Percentiles rank a stretch among this genome's conserved stretches.
Conservation (phyloP, 2,797 vertebrate genomes). For the Coracias cyanogaster region DNA sequence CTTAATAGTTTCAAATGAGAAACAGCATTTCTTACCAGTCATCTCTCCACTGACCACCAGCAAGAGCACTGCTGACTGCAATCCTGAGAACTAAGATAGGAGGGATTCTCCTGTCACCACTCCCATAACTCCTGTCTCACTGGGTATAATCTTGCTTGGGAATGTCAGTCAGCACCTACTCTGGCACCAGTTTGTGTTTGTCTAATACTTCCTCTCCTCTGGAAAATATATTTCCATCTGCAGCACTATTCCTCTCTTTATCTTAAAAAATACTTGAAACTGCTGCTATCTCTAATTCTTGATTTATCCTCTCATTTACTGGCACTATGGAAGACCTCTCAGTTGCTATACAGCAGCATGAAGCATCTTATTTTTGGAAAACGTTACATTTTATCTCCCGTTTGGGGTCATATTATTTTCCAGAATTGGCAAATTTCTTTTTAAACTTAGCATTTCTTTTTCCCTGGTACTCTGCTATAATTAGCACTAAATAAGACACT, state of each 20-base stretch:
- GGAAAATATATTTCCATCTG: background rate
- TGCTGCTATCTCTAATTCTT: background rate
- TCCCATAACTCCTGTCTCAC: background rate
- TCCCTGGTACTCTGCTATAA: conserved; percentile 30
- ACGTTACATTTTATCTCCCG: conserved; percentile 11
- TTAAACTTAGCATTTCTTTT: background rate
- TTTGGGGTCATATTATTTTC: conserved; percentile 52
- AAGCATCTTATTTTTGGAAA: conserved; percentile 46
- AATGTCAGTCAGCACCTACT: background rate
- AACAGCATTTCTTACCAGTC: background rate
- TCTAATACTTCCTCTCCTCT: background rate
- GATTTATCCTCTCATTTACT: conserved; percentile 20
- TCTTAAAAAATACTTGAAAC: background rate
- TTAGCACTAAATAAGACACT: conserved; percentile 57
- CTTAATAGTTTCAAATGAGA: background rate
- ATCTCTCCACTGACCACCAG: background rate
- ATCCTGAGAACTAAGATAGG: background rate
- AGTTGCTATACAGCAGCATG: background rate
- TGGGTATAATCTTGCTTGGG: background rate
- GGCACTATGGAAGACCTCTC: background rate
- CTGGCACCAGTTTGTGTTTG: background rate
- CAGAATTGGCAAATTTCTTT: conserved; percentile 46
- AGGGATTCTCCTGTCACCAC: background rate
- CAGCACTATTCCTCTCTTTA: background rate
- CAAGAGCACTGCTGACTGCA: background rate